Evolutionary conservation across 2,113 vertebrate genomes (phyloP), one percentile per base, ranked within the genome.

Genomic region (Sturnira hondurensis): DNA sequence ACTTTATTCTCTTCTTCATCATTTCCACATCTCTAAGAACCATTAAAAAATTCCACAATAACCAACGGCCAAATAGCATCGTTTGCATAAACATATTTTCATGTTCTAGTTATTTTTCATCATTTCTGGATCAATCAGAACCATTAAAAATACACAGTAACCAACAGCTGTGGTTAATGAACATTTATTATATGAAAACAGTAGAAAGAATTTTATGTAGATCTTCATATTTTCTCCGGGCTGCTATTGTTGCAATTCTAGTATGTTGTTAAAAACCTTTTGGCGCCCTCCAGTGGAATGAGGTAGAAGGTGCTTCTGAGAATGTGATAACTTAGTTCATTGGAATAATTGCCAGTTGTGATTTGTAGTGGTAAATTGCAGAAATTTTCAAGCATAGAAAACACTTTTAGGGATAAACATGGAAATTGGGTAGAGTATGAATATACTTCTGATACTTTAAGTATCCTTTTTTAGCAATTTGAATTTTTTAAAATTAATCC

Each of bases 251-350:
- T 22, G 54, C 31, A 12, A 1, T 1, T 19, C 33, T 76, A 38
- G 41, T 8, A 8, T 7, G 1, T 17, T 28, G 82, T 95, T 78
- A 58, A 86, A 93, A 92, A 78, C 94, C 43, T 89, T 93, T 97
- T 97, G 95, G 96, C 45, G 86, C 97, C 97, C 96, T 76, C 97
- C 76, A 80, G 95, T 97, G 97, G 95, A 86, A 33, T 67, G 73
- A 89, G 2, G 52, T 58, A 65, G 91, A 91, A 63, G 3, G n/a
- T 93, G 80, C 86, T 20, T 87, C 89, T 87, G 61, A 94, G 43
- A 82, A 56, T 43, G 33, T 43, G 10, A 19, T 54, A 61, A 17
- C 6, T 63, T 93, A 19, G 43, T 54, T 84, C 54, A 33, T 41
- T 88, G 45, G 26, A 86, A n/a, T 85, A 73, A 80, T 78, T 52